Conservation (phyloP, 1,140 invertebrate species). For the Danaus plexippus region DNA sequence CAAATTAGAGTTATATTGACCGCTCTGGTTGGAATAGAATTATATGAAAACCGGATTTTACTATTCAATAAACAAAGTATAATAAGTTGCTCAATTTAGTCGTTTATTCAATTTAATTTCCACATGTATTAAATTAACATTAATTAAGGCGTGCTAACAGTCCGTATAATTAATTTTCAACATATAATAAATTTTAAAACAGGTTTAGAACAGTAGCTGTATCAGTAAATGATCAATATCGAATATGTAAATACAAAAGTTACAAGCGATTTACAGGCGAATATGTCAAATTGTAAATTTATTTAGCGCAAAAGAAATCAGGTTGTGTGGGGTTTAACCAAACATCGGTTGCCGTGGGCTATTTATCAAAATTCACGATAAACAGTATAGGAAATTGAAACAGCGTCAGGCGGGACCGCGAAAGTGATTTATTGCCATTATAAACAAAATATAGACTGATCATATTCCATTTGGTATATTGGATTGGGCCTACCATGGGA, state of each 20-base stretch:
- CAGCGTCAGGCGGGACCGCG: slow-evolving; percentile 56
- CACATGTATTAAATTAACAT: too few relatives aligned
- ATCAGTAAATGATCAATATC: slow-evolving; percentile 35
- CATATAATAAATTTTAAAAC: slow-evolving; percentile 4
- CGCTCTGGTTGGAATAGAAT: too few relatives aligned
- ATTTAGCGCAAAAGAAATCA: slow-evolving; percentile 56
- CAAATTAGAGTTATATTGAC: too few relatives aligned
- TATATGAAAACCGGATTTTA: neutral
- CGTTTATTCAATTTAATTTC: too few relatives aligned
- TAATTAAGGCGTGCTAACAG: too few relatives aligned
- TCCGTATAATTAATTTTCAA: too few relatives aligned
- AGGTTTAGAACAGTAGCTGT: slow-evolving; percentile 4
- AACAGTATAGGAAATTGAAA: slow-evolving; percentile 69
- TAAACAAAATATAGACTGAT: slow-evolving; percentile 67
- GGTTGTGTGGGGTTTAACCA: slow-evolving; percentile 39
- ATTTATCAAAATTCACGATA: slow-evolving; percentile 67
- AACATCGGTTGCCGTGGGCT: slow-evolving; percentile 45
- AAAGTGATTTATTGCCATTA: slow-evolving; percentile 65
- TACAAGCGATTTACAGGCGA: slow-evolving; percentile 59
- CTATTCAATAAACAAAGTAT: too few relatives aligned
- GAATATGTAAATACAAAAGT: slow-evolving; percentile 21
- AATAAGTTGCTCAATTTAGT: too few relatives aligned
- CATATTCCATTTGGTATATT: slow-evolving; percentile 60
- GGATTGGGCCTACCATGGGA: slow-evolving; percentile 40
- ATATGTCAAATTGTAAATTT: slow-evolving; percentile 59